phyloP scores from a whole-genome alignment of 1,140 invertebrate species.

The Halictus rubicundus region DNA sequence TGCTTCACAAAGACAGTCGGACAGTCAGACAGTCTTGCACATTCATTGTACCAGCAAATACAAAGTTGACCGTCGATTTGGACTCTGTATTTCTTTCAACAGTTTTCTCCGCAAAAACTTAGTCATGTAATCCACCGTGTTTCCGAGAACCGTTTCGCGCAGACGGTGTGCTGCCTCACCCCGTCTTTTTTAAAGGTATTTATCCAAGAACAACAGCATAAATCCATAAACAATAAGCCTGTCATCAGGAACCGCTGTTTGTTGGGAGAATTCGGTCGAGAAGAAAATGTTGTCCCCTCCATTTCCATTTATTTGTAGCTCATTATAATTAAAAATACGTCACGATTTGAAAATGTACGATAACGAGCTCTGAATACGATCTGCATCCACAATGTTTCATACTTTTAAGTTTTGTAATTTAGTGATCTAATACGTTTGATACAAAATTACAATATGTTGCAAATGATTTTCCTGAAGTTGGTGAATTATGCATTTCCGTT shows the following conservation, averaged over 20 bases:
- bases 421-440: too few species aligned
- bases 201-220: slow-evolving; percentile 33
- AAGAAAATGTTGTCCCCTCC: neutral
- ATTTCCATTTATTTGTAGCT: neutral
- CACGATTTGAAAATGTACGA: neutral
- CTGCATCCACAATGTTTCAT: too few species aligned
- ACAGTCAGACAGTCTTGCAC: too few species aligned
- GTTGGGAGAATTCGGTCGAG: neutral
- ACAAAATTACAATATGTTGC: too few species aligned
- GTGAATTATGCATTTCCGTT: too few species aligned
- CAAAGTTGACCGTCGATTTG: slow-evolving; percentile 57
- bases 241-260: slow-evolving; percentile 9
- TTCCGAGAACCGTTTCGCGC: slow-evolving; percentile 35
- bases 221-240: slow-evolving; percentile 57
- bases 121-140: slow-evolving; percentile 41
- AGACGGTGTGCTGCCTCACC: slow-evolving; percentile 9
- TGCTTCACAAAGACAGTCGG: slow-evolving; percentile 1
- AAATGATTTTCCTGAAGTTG: too few species aligned
- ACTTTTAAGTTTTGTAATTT: too few species aligned
- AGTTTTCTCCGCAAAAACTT: slow-evolving; percentile 56
- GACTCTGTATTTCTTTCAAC: slow-evolving; percentile 44
- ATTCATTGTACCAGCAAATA: neutral
- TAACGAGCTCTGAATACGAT: neutral
- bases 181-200: slow-evolving; percentile 49
- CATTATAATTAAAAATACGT: neutral